These are phyloP conservation scores for Indicator indicator DNA, from an alignment of 2,113 vertebrate genomes.

Conservation along the genomic window DNA sequence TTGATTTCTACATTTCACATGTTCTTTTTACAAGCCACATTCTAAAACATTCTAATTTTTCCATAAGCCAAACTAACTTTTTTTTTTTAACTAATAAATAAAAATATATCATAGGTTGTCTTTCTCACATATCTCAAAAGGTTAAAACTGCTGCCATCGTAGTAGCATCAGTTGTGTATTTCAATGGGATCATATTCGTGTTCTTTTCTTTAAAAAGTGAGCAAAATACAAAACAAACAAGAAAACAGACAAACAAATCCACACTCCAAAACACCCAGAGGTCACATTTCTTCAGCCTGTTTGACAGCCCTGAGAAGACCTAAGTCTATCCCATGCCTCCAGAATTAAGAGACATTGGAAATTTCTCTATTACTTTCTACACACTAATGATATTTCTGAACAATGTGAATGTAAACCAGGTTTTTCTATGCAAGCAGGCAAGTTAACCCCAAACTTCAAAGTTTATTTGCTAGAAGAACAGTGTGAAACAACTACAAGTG, in stretches of 20 bases:
- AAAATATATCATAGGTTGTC: background rate
- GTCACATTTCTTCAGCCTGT: constrained; percentile 1
- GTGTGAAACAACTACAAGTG: background rate
- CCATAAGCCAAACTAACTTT: background rate
- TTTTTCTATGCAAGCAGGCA: constrained; percentile 17
- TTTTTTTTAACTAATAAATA: background rate
- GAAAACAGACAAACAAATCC: background rate
- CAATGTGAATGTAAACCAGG: constrained; percentile 6
- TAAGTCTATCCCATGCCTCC: background rate
- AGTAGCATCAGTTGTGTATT: background rate
- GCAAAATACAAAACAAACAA: background rate
- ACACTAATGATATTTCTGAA: background rate
- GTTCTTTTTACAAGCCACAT: background rate
- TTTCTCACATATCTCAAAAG: background rate
- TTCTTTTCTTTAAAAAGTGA: background rate
- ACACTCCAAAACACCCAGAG: background rate
- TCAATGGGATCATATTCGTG: background rate
- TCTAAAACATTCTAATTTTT: background rate
- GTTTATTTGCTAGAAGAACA: background rate
- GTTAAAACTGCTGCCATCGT: background rate
- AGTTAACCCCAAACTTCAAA: background rate
- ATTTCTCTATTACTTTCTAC: background rate
- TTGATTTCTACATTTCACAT: background rate
- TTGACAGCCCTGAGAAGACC: background rate
- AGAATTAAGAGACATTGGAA: constrained; percentile 1